A percentile compares a stretch with the other conserved stretches of the same genome.
phyloP scores from a whole-genome alignment of 2,888 invertebrate species.

The Vanessa cardui region DNA sequence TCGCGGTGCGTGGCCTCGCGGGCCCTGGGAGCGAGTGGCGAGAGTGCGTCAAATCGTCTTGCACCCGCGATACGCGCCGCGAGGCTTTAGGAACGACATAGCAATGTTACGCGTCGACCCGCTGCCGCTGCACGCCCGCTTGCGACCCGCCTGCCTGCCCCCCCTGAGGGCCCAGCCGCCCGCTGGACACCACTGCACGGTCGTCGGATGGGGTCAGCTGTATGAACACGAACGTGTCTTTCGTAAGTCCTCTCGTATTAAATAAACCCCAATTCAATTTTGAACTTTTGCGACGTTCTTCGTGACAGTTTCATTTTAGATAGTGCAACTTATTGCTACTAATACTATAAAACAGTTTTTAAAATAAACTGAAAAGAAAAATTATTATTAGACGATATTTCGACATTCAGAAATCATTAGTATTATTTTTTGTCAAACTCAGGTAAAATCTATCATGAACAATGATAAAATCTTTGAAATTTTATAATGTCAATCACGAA shows the following conservation, averaged over 20 bases:
- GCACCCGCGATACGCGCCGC: conserved; percentile 89
- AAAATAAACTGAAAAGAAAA: too few species aligned
- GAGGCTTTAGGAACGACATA: conserved; percentile 90
- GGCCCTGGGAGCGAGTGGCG: conserved; percentile 88
- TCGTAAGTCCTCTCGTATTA: conserved; percentile 81
- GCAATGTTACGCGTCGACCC: conserved; percentile 85
- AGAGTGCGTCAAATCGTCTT: conserved; percentile 85
- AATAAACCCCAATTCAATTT: too few species aligned
- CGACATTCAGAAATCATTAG: too few species aligned
- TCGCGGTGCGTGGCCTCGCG: conserved; percentile 87
- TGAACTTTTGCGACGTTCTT: too few species aligned
- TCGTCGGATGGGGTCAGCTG: conserved; percentile 91
- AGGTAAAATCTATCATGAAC: too few species aligned
- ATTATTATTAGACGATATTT: too few species aligned
- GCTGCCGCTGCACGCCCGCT: conserved; percentile 79
- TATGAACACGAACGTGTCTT: conserved; percentile 90
- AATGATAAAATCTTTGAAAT: too few species aligned
- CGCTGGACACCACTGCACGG: conserved; percentile 88
- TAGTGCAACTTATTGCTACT: too few species aligned
- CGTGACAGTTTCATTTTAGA: too few species aligned
- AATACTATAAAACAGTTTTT: too few species aligned
- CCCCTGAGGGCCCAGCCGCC: conserved; percentile 81
- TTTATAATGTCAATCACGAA: too few species aligned
- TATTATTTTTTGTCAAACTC: too few species aligned
- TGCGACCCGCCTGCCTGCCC: conserved; percentile 81